phyloP scores from a whole-genome alignment of 1,140 invertebrate species.

The Trichogramma pretiosum region DNA sequence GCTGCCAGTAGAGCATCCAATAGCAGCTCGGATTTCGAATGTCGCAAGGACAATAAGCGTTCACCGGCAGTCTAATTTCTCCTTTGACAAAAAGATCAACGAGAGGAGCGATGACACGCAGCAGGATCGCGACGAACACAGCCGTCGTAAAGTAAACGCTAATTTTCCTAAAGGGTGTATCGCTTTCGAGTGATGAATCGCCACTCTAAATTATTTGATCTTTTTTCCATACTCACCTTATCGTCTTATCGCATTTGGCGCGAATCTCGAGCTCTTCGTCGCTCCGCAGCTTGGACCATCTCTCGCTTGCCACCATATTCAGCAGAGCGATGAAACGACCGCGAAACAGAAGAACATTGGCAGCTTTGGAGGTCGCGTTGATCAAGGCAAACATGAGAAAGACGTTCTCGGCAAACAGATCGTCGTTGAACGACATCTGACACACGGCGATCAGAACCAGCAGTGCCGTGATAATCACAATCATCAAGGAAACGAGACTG shows the following conservation, averaged over 20 bases:
- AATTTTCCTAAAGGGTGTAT: conserved; percentile 18
- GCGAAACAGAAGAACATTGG: conserved; percentile 7
- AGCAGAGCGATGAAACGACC: conserved; percentile 5
- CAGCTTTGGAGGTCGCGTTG: conserved; percentile 10
- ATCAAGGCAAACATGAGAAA: conserved; percentile 16
- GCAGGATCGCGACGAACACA: conserved; percentile 9
- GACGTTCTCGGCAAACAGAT: conserved; percentile 9
- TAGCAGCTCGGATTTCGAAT: not conserved
- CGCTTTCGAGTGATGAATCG: not conserved
- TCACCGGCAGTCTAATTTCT: conserved; percentile 3
- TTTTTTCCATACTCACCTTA: conserved; percentile 3
- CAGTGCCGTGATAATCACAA: conserved; percentile 1
- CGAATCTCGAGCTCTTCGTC: conserved; percentile 3
- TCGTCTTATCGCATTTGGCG: conserved; percentile 7
- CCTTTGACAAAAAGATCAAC: not conserved
- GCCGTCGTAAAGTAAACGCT: conserved; percentile 18
- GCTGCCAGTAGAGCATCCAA: conserved; percentile 10
- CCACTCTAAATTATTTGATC: not conserved
- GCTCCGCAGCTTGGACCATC: not conserved
- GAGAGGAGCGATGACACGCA: conserved; percentile 8
- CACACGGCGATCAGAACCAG: not conserved
- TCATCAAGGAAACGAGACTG: not conserved
- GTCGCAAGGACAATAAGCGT: conserved; percentile 10
- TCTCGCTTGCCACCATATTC: not conserved
- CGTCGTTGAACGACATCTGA: not conserved